Percentiles rank a stretch among this genome's conserved stretches.
Conservation (phyloP, 2,797 vertebrate genomes). For the Lepidocolaptes lacrymiger region DNA sequence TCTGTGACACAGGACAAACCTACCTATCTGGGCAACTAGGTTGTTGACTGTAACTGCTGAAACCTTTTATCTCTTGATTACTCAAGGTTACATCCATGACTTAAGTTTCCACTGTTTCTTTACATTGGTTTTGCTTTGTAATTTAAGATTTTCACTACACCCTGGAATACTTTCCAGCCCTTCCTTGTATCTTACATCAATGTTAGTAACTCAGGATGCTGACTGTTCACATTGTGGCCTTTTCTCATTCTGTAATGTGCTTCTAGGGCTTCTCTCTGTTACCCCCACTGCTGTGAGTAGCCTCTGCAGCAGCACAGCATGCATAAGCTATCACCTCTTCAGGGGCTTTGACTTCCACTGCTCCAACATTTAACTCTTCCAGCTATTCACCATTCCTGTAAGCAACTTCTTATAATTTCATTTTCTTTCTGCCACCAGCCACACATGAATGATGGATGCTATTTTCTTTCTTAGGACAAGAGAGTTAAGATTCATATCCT, state of each 20-base stretch:
- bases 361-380: background rate
- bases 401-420: background rate
- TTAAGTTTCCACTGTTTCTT: background rate
- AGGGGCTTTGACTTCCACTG: background rate
- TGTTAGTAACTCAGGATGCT: background rate
- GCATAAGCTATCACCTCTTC: background rate
- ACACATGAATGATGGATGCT: background rate
- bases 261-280: background rate
- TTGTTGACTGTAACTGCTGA: background rate
- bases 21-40: background rate
- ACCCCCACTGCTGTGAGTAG: background rate
- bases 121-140: background rate
- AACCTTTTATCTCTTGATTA: background rate
- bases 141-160: background rate
- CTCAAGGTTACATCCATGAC: background rate
- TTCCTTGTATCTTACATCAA: background rate
- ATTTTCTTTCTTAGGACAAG: background rate
- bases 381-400: background rate
- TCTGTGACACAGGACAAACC: background rate
- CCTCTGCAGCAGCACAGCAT: background rate
- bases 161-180: background rate
- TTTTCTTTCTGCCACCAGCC: background rate
- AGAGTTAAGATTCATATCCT: background rate
- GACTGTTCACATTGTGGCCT: background rate
- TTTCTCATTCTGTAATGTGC: background rate